These are phyloP conservation scores for Thymelicus lineola DNA, from an alignment of 2,888 invertebrate species.

Conservation along the genomic window DNA sequence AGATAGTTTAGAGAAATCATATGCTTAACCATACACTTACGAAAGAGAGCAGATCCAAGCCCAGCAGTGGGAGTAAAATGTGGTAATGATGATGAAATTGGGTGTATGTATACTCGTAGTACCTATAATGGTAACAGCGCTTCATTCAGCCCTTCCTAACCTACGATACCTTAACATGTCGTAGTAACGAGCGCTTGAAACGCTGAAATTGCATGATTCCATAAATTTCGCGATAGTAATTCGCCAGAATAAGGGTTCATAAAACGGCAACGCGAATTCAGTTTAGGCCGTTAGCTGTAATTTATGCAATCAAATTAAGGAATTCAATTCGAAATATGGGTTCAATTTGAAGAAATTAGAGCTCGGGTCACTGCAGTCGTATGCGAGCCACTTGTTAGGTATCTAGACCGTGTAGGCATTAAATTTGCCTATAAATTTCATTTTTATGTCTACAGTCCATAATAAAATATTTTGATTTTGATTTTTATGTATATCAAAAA, in stretches of 20 bases:
- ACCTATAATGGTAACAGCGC: no score
- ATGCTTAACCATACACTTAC: no score
- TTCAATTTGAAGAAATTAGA: conserved; percentile 34
- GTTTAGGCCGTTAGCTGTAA: conserved; percentile 25
- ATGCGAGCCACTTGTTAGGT: conserved; percentile 8
- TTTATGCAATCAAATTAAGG: conserved; percentile 35
- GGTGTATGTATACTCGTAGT: no score
- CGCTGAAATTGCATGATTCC: conserved; percentile 2
- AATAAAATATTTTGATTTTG: no score
- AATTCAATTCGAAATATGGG: conserved; percentile 35
- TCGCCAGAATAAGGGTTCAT: conserved; percentile 27
- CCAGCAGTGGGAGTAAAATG: no score
- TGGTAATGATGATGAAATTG: no score
- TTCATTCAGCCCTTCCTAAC: background rate
- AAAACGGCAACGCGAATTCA: conserved; percentile 25
- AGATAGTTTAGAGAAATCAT: no score
- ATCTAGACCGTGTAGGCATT: background rate
- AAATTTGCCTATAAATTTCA: conserved; percentile 9
- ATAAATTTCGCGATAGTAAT: conserved; percentile 22
- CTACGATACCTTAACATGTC: background rate
- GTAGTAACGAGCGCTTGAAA: background rate
- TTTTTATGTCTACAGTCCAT: no score
- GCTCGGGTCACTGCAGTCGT: conserved; percentile 12
- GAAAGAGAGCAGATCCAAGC: no score
- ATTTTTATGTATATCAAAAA: no score